These are phyloP conservation scores for Thalassophryne amazonica DNA, from an alignment of 2,797 vertebrate genomes.

Conservation along the genomic window DNA sequence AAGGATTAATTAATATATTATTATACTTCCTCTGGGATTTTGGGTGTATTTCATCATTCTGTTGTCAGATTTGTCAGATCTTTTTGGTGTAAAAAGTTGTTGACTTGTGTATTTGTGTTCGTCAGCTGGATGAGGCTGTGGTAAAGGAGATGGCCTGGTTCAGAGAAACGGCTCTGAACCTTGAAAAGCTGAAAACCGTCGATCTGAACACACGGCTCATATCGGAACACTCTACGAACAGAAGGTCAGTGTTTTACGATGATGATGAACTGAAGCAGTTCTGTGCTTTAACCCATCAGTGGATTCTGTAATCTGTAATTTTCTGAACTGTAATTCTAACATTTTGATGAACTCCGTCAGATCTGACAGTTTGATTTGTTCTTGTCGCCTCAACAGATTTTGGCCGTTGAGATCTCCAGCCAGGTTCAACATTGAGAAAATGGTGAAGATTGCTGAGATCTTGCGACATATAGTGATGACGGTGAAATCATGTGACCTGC, in stretches of 20 bases:
- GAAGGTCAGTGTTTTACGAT: slow-evolving; percentile 72
- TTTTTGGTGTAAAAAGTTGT: too few relatives aligned
- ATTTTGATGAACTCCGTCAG: background rate
- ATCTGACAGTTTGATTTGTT: background rate
- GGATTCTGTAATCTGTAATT: background rate
- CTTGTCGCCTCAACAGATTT: slow-evolving; percentile 65
- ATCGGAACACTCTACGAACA: slow-evolving; percentile 81
- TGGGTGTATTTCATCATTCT: too few relatives aligned
- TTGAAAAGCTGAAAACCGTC: slow-evolving; percentile 75
- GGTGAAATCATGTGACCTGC: slow-evolving; percentile 62
- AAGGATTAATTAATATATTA: too few relatives aligned
- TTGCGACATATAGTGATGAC: slow-evolving; percentile 75
- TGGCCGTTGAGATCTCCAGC: slow-evolving; percentile 87
- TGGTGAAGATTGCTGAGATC: slow-evolving; percentile 76
- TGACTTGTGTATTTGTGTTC: background rate
- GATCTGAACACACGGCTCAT: slow-evolving; percentile 74
- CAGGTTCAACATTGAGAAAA: slow-evolving; percentile 83
- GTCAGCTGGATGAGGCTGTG: slow-evolving; percentile 82
- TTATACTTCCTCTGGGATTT: too few relatives aligned
- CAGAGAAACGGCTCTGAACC: slow-evolving; percentile 57
- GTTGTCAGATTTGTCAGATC: too few relatives aligned
- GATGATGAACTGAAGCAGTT: background rate
- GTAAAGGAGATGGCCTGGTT: slow-evolving; percentile 76
- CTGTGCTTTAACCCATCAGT: too few relatives aligned
- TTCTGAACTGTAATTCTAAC: background rate